Conservation (phyloP, 2,888 invertebrate species). For the Thymelicus lineola region DNA sequence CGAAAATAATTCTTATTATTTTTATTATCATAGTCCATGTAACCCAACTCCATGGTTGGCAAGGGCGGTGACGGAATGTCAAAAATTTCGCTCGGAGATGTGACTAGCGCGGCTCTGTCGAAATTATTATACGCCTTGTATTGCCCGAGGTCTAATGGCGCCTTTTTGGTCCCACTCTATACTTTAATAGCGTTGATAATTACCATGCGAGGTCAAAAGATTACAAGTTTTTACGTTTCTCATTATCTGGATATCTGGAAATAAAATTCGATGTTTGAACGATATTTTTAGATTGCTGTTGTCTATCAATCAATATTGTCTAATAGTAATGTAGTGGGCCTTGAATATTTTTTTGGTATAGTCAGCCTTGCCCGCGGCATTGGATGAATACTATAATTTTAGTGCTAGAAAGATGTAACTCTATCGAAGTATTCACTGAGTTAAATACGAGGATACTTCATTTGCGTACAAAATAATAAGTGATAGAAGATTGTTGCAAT, state of each 20-base stretch:
- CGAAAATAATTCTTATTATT: background rate
- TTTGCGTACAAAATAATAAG: too few relatives aligned
- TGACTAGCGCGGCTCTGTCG: constrained; percentile 57
- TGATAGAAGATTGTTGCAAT: too few relatives aligned
- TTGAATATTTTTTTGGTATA: background rate
- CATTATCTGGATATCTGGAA: constrained; percentile 7
- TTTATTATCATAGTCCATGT: constrained; percentile 50
- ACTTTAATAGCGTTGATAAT: constrained; percentile 32
- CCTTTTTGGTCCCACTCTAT: constrained; percentile 23
- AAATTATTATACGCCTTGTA: constrained; percentile 30
- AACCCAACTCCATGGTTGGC: constrained; percentile 47
- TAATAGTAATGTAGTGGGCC: constrained; percentile 1
- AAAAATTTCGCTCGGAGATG: constrained; percentile 72
- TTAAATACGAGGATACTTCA: too few relatives aligned
- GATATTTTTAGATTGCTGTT: background rate
- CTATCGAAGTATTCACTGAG: too few relatives aligned
- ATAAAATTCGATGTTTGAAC: background rate
- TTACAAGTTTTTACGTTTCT: constrained; percentile 21
- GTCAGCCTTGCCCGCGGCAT: background rate
- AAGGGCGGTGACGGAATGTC: constrained; percentile 80
- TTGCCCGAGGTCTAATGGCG: constrained; percentile 23
- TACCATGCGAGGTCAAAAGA: constrained; percentile 26
- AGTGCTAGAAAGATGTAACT: too few relatives aligned
- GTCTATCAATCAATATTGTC: constrained; percentile 6
- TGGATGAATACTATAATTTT: background rate